Evolutionary conservation across 2,888 invertebrate genomes (phyloP).

Genomic region (Agapetus fuscipes): DNA sequence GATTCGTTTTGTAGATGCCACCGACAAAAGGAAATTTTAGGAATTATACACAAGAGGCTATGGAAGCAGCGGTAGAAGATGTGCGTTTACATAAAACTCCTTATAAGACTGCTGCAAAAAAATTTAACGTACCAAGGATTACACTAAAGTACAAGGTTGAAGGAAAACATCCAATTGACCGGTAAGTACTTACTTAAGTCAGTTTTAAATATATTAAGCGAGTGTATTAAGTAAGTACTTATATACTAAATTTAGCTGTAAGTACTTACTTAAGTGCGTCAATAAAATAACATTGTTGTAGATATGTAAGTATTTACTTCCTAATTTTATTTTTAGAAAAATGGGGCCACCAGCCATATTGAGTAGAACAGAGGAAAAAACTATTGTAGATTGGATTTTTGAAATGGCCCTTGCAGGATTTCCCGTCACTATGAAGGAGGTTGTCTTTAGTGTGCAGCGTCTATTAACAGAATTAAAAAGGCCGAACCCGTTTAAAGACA

Average conservation of each 20-base stretch:
- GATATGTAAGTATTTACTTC: too few species aligned
- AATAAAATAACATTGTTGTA: too few species aligned
- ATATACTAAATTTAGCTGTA: too few species aligned
- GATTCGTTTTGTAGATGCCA: too few species aligned
- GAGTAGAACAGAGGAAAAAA: conserved; percentile 19
- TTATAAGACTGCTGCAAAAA: conserved; percentile 16
- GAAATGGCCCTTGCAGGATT: conserved; percentile 16
- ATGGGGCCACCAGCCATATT: conserved; percentile 21
- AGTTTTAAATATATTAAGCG: too few species aligned
- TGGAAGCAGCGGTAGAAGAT: conserved; percentile 16
- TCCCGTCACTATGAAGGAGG: conserved; percentile 19
- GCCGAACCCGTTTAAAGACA: conserved; percentile 15
- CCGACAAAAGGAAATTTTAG: too few species aligned
- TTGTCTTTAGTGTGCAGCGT: conserved; percentile 20
- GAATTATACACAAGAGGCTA: conserved; percentile 14
- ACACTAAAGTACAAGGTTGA: conserved; percentile 13
- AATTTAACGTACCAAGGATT: conserved; percentile 21
- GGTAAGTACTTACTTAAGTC: too few species aligned
- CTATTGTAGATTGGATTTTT: conserved; percentile 21
- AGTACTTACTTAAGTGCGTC: too few species aligned
- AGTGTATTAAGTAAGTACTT: too few species aligned
- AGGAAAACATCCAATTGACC: conserved; percentile 5
- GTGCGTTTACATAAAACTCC: conserved; percentile 16
- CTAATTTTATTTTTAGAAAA: too few species aligned
- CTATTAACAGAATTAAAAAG: conserved; percentile 16